These are phyloP conservation scores for Mimumesa dahlbomi DNA, from an alignment of 2,888 invertebrate species.

Conservation along the genomic window DNA sequence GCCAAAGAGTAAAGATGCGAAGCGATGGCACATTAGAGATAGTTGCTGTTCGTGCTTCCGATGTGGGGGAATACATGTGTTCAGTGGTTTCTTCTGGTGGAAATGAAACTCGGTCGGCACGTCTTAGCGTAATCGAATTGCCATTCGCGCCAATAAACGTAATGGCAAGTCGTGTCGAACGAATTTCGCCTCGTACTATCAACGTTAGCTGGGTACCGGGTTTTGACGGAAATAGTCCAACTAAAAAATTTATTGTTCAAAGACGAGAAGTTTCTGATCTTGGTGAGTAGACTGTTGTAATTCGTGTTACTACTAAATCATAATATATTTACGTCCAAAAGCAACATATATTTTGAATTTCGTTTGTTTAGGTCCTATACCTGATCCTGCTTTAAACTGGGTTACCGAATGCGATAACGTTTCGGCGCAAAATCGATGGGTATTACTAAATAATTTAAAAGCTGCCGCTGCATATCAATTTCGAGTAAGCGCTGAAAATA, in stretches of 20 bases:
- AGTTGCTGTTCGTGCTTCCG: conserved; percentile 92
- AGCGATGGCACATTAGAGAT: conserved; percentile 93
- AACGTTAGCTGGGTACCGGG: conserved; percentile 97
- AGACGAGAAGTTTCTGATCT: conserved; percentile 93
- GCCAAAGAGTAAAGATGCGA: conserved; percentile 87
- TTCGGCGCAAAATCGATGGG: conserved; percentile 89
- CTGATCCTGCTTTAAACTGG: conserved; percentile 93
- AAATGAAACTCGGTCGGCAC: conserved; percentile 93
- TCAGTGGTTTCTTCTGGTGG: conserved; percentile 94
- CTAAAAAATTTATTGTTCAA: conserved; percentile 95
- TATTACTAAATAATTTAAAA: conserved; percentile 91
- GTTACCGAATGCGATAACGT: conserved; percentile 93
- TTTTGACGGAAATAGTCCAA: conserved; percentile 98
- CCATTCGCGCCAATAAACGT: conserved; percentile 96
- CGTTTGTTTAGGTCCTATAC: conserved; percentile 86
- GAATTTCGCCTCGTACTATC: conserved; percentile 87
- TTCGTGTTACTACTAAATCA: background rate
- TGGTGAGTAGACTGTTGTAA: conserved; percentile 82
- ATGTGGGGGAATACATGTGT: conserved; percentile 97
- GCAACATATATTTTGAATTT: background rate
- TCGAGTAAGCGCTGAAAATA: conserved; percentile 97
- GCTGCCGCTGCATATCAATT: conserved; percentile 98
- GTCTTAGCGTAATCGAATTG: conserved; percentile 94
- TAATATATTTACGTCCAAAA: background rate
- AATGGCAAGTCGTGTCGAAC: conserved; percentile 86